phyloP scores from a whole-genome alignment of 2,797 vertebrate genomes.

The Platalea minor region DNA sequence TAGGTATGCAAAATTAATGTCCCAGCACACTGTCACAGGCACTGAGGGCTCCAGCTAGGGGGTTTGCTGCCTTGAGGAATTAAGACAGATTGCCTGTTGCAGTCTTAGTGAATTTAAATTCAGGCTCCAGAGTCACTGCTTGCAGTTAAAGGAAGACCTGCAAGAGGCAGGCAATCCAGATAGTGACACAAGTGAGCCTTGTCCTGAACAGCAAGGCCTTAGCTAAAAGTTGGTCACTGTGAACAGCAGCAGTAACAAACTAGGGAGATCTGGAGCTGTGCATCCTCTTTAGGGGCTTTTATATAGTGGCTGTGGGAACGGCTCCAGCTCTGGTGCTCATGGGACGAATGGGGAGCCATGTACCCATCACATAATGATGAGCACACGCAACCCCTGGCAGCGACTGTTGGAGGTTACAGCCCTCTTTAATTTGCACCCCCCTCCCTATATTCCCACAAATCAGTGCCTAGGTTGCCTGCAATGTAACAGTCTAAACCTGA shows the following conservation, averaged over 20 bases:
- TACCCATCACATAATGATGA: not conserved
- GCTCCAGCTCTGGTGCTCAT: not conserved
- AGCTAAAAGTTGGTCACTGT: not conserved
- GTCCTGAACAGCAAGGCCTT: not conserved
- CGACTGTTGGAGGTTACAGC: not conserved
- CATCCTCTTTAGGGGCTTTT: not conserved
- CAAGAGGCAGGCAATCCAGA: not conserved
- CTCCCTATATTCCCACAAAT: not conserved
- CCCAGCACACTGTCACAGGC: not conserved
- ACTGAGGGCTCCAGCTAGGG: not conserved
- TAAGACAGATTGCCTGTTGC: not conserved
- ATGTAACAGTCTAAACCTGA: not conserved
- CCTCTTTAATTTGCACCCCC: not conserved
- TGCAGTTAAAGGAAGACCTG: not conserved
- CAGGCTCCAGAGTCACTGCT: not conserved
- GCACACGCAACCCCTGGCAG: not conserved
- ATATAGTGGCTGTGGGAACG: not conserved
- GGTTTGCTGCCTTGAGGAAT: rapidly evolving
- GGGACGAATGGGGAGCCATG: not conserved
- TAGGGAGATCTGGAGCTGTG: not conserved
- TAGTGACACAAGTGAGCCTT: not conserved
- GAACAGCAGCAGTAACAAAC: not conserved
- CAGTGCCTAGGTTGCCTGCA: not conserved
- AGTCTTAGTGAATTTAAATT: not conserved
- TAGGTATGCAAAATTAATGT: not conserved